Conservation (phyloP, 2,797 vertebrate genomes). For the Steatocranus sp. region DNA sequence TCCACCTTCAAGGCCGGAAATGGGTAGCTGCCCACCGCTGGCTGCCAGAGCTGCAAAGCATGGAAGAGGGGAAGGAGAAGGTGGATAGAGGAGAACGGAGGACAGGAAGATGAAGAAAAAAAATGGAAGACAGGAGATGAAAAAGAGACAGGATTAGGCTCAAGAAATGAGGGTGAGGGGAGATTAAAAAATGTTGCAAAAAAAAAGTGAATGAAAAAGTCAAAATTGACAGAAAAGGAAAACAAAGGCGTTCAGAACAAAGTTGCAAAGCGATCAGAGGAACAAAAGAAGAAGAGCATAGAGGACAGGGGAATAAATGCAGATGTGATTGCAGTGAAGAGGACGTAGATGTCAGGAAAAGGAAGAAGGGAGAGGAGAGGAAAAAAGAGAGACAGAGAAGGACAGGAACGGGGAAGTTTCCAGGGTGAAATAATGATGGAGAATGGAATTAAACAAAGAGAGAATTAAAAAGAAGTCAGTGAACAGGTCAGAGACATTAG, state of each 20-base stretch:
- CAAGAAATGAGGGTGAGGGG: background rate
- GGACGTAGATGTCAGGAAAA: background rate
- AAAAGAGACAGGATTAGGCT: background rate
- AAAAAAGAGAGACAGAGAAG: background rate
- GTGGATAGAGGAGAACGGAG: background rate
- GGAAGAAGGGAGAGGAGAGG: background rate
- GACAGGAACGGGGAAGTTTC: rapidly evolving
- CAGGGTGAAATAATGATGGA: background rate
- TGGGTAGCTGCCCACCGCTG: slow-evolving; percentile 81
- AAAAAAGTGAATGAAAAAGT: background rate
- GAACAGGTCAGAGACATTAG: background rate
- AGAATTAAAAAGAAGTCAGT: background rate
- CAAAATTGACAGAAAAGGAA: background rate
- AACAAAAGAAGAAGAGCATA: background rate
- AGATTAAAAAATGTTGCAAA: background rate
- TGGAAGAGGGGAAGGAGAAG: background rate
- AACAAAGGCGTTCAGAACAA: background rate
- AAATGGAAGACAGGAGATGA: background rate
- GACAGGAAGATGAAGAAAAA: background rate
- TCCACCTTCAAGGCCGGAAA: slow-evolving; percentile 82
- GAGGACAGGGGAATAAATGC: background rate
- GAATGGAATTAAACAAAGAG: background rate
- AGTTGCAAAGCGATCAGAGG: background rate
- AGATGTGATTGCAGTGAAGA: background rate
- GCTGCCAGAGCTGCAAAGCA: slow-evolving; percentile 80